These are phyloP conservation scores for Onychostoma macrolepis DNA, from an alignment of 2,113 vertebrate species.

Conservation along the genomic window DNA sequence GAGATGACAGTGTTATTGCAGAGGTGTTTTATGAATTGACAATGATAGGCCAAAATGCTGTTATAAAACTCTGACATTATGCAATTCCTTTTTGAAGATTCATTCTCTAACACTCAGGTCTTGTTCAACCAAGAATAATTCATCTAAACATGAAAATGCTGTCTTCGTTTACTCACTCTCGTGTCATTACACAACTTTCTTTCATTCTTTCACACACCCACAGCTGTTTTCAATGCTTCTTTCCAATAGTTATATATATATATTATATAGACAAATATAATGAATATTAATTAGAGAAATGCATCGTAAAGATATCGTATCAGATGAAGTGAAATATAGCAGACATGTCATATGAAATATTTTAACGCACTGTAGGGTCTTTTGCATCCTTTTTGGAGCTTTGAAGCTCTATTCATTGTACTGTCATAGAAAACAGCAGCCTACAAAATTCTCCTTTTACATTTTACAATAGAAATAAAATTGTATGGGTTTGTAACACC, in stretches of 20 bases:
- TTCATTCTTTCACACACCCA: neutral
- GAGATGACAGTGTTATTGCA: neutral
- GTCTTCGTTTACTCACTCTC: neutral
- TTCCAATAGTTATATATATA: neutral
- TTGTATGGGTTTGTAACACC: neutral
- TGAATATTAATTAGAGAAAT: neutral
- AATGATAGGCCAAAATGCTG: neutral
- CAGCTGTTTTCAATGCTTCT: neutral
- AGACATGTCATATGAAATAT: neutral
- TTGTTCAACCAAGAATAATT: neutral
- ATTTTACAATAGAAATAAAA: neutral
- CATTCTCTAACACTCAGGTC: neutral
- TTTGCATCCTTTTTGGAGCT: neutral
- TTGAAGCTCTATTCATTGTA: neutral
- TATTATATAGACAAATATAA: neutral
- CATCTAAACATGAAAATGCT: neutral
- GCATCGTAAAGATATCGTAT: neutral
- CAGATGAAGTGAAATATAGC: neutral
- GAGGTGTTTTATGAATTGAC: slow-evolving; percentile 9
- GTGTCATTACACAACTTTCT: neutral
- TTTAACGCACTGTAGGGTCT: neutral
- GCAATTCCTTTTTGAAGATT: neutral
- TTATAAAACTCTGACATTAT: neutral
- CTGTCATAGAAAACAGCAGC: neutral
- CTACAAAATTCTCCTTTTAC: neutral